These are phyloP conservation scores for Tetramorium alpestre DNA, from an alignment of 1,140 invertebrate genomes.

Conservation along the genomic window DNA sequence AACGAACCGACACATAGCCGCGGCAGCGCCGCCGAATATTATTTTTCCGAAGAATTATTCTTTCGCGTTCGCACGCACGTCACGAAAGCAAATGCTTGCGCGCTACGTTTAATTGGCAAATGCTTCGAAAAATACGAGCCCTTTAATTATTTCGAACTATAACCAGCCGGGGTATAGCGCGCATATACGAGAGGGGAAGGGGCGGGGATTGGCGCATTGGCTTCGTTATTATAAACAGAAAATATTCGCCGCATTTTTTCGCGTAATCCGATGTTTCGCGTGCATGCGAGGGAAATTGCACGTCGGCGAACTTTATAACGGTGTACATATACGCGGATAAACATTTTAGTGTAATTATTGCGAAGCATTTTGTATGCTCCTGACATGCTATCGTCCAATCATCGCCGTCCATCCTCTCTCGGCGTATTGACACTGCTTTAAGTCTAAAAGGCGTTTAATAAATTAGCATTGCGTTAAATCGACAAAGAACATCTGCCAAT, in stretches of 20 bases:
- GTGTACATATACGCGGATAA: slow-evolving; percentile 30
- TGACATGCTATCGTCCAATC: slow-evolving; percentile 54
- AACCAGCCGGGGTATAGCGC: slow-evolving; percentile 26
- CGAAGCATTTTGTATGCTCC: slow-evolving; percentile 45
- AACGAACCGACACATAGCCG: slow-evolving; percentile 43
- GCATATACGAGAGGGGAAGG: neutral
- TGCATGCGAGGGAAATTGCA: slow-evolving; percentile 59
- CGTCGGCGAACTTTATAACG: slow-evolving; percentile 60
- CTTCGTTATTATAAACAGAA: slow-evolving; percentile 63
- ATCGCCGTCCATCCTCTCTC: slow-evolving; percentile 14
- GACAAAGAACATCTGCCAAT: neutral
- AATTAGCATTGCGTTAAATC: neutral
- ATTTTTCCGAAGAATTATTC: slow-evolving; percentile 60
- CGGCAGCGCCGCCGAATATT: slow-evolving; percentile 51
- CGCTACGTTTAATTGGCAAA: slow-evolving; percentile 62
- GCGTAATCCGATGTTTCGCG: slow-evolving; percentile 56
- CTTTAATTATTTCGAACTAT: slow-evolving; percentile 61
- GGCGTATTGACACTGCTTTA: neutral
- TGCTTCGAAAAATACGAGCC: slow-evolving; percentile 62
- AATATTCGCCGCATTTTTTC: slow-evolving; percentile 63
- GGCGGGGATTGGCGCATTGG: slow-evolving; percentile 2
- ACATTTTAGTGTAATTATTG: slow-evolving; percentile 62
- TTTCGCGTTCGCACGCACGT: slow-evolving; percentile 58
- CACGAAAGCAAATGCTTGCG: slow-evolving; percentile 61
- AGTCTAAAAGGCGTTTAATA: slow-evolving; percentile 23